Evolutionary conservation across 1,140 invertebrate species (phyloP), one percentile per base, ranked within the genome.

Genomic region (Drosophila ananassae): DNA sequence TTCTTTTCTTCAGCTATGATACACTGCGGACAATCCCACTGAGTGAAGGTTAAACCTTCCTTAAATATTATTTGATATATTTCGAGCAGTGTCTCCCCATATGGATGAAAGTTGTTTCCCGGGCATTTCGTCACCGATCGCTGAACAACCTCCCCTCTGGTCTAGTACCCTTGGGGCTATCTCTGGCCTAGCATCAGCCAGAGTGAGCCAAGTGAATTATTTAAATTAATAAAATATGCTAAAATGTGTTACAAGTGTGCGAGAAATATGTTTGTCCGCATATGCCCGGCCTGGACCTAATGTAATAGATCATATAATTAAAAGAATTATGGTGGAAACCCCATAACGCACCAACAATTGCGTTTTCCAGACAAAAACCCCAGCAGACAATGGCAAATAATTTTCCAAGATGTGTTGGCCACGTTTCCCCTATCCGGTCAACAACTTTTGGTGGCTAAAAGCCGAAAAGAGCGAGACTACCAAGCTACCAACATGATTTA

Each of bases 191-290:
- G 53, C 67, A 89, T 89, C 83, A 63, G 25, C 22, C 28, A 46
- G 58, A 77, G 69, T 71, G 64, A 57, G 37, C 77, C 67, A 82
- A 56, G 74, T 89, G 83, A 87, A 73, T 77, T 89, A 89, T 89
- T 89, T 89, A 89, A 89, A 89, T 89, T 89, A 83, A 89, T 89
- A 89, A 89, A 89, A 89, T 89, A 89, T 89, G 83, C 84, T 89
- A 89, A 89, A 89, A 84, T 83, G 84, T 89, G 84, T 89, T 89
- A 89, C 83, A 89, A 89, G 83, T 87, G 83, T 89, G 82, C 79
- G 78, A 79, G 78, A 87, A 72, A 80, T 80, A 78, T 79, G 60
- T 51, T 21, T 62, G 34, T 71, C 46, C 55, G 30, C 54, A 66
- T 57, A 68, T 74, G 59, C 73, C 24, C 25, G 24, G 59, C 56